A percentile compares a stretch with the other conserved stretches of the same genome.
Conservation (phyloP, 2,888 invertebrate species). For the Omphaloscelis lunosa region DNA sequence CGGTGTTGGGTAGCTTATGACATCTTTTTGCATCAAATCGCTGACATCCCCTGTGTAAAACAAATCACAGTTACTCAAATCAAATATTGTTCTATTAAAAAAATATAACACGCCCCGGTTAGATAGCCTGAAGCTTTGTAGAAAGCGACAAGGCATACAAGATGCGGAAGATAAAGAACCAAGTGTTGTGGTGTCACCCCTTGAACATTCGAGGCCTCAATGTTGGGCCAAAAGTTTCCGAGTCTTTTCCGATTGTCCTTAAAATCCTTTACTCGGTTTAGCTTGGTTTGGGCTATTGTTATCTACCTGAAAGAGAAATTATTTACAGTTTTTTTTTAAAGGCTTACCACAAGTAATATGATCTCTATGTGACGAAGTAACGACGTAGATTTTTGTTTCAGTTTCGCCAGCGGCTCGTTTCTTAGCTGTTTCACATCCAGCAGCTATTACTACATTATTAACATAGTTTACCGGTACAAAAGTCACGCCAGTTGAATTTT, state of each 20-base stretch:
- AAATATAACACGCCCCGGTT: too few species aligned
- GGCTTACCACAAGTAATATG: not conserved
- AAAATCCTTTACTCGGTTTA: not conserved
- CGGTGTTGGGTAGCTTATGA: not conserved
- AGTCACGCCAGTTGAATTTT: rapidly evolving
- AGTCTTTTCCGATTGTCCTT: not conserved
- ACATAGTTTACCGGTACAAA: not conserved
- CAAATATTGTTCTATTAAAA: not conserved
- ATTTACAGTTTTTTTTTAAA: not conserved
- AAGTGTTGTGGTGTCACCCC: not conserved
- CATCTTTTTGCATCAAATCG: rapidly evolving
- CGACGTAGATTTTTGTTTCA: not conserved
- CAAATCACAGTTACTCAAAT: not conserved
- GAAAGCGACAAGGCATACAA: not conserved
- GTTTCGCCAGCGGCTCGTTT: not conserved
- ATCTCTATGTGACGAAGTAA: not conserved
- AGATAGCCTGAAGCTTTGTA: not conserved
- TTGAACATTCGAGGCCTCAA: not conserved
- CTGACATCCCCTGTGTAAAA: not conserved
- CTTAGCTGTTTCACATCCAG: conserved; percentile 1
- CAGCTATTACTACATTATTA: not conserved
- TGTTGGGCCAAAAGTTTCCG: not conserved
- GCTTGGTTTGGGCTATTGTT: not conserved
- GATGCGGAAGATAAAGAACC: not conserved
- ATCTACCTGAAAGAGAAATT: not conserved